Base-by-base conservation (phyloP, 2,797 vertebrate species). In the Siniperca undulata region DNA sequence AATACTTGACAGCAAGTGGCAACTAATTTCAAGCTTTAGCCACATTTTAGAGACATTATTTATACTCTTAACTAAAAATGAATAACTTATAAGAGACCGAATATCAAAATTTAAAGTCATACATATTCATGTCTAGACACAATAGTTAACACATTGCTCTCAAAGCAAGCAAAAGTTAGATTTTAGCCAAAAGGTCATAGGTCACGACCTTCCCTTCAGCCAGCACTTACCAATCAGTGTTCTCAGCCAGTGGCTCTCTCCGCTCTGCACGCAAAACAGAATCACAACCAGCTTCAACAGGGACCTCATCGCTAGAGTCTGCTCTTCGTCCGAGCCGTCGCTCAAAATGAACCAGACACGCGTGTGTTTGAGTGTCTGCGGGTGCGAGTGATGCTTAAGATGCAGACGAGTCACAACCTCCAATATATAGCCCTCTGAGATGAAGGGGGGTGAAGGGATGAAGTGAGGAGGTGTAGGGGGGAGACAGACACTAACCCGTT, bases 381-480 rank as follows among this genome's bases (percentile, higher is more conserved):
- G 85, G 83, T 84, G 70, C 61, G 40, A 86, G 89, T 83, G 94
- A 95, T 94, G 93, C 89, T 92, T 58, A 83, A 93, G 92, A 93
- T 85, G 89, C 69, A 88, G 88, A 80, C 74, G 77, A 95, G 92
- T 91, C 88, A 38, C 93, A 65, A 92, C 91, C 93, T 93, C 93
- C 88, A 84, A 93, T 96, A 95, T 96, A 96, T 96, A 96, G 85
- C 92, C 90, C 84, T 90, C 80, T 6, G 69, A 87, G 87, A 84
- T 84, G 61, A 82, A 59, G 83, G 85, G 77, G 79, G 83, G 87
- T 44, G 88, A 80, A 73, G 72, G 70, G 88, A 72, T 81, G 86
- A 86, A 84, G 74, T 70, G 81, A 85, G 78, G 82, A 72, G 77
- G 85, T 86, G 80, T 76, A 81, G 82, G 75, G 80, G 89, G 77